phyloP scores from a whole-genome alignment of 2,113 vertebrate genomes.

The Bagarius yarrelli region DNA sequence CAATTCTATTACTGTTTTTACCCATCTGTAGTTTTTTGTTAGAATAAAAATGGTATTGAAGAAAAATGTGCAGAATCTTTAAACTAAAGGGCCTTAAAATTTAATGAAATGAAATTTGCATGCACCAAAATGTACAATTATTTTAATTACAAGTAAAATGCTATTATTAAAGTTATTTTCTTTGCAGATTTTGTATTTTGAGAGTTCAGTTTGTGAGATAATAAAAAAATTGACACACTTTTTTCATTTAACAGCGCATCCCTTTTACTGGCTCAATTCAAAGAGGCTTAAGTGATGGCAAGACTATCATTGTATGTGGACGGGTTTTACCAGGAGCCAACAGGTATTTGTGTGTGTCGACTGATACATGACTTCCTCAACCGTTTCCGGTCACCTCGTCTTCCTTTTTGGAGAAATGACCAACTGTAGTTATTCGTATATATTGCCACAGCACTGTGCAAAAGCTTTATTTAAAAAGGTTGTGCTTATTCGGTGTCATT shows the following conservation, averaged over 20 bases:
- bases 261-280: conserved; percentile 75
- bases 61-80: background rate
- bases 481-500: background rate
- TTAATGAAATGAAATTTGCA: background rate
- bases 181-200: background rate
- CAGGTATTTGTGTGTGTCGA: conserved; percentile 60
- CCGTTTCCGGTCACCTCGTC: background rate
- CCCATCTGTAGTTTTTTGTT: background rate
- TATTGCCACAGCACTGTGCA: background rate
- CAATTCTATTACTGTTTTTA: background rate
- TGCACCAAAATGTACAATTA: background rate
- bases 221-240: background rate
- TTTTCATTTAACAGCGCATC: conserved; percentile 53
- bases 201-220: background rate
- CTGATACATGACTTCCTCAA: background rate
- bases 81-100: too few species aligned
- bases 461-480: background rate
- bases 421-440: background rate
- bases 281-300: conserved; percentile 72
- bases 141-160: background rate
- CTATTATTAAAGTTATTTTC: background rate
- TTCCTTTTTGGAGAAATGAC: background rate
- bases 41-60: background rate
- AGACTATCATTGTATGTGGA: conserved; percentile 68
- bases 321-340: conserved; percentile 48